These are phyloP conservation scores for Amphipoea lucens DNA, from an alignment of 2,888 invertebrate species.

Conservation along the genomic window DNA sequence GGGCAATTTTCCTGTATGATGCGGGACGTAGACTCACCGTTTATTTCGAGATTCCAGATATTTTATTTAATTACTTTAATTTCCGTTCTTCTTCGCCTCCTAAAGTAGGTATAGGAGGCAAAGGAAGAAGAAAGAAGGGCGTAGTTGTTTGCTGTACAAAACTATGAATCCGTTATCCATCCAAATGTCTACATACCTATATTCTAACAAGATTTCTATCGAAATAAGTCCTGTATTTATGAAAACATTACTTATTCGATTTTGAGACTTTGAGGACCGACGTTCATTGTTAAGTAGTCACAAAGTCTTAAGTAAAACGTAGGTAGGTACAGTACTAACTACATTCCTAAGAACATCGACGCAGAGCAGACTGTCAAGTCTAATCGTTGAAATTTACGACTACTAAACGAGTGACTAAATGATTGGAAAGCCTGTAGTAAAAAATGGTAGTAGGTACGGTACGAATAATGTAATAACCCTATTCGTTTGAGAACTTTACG, in stretches of 20 bases:
- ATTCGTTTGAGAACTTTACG: constrained; percentile 13
- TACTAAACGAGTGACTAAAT: neutral
- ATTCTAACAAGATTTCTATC: neutral
- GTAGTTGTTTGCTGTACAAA: neutral
- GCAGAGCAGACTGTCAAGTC: neutral
- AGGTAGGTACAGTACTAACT: neutral
- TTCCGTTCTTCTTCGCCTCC: neutral
- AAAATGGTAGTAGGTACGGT: neutral
- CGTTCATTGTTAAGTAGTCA: neutral
- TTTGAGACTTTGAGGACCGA: neutral
- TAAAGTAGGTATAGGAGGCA: neutral
- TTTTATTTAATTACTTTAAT: neutral
- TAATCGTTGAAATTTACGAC: neutral
- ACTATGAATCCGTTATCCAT: neutral
- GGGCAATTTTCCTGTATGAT: neutral
- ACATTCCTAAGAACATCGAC: neutral
- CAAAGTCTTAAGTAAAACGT: too few relatives aligned
- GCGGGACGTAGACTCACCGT: neutral
- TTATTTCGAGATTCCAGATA: too few relatives aligned
- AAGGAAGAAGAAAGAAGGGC: neutral
- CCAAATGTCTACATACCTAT: neutral
- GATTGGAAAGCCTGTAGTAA: neutral
- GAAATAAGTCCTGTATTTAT: neutral
- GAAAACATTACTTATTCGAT: neutral
- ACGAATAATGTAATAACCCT: constrained; percentile 26